Evolutionary conservation across 2,797 vertebrate genomes (phyloP).

Genomic region (Melanotaenia parkinsoni): DNA sequence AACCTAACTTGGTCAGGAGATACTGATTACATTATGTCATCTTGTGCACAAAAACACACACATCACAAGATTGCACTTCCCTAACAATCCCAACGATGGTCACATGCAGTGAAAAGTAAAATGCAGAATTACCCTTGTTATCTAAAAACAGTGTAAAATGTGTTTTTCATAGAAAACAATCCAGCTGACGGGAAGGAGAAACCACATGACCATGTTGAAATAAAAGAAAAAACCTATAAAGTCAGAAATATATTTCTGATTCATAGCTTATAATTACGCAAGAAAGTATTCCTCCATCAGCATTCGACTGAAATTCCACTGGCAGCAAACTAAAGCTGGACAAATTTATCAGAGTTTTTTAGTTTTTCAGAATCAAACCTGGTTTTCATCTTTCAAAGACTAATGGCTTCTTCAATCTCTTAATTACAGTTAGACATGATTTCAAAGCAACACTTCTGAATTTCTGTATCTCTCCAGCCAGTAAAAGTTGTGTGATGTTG

Average conservation of each 20-base stretch:
- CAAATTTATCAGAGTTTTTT: no score
- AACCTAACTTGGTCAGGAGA: conserved; percentile 29
- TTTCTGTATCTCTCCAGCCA: no score
- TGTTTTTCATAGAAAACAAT: conserved; percentile 10
- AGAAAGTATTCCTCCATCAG: no score
- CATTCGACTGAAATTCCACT: no score
- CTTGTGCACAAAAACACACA: conserved; percentile 6
- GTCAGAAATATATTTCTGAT: background rate
- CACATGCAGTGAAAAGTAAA: background rate
- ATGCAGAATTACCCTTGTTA: background rate
- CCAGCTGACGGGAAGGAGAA: background rate
- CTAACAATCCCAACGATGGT: conserved; percentile 12
- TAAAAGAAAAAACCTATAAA: background rate
- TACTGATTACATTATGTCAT: conserved; percentile 1
- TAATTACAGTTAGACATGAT: no score
- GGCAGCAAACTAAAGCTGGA: no score
- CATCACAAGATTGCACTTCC: conserved; percentile 37
- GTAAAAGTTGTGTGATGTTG: no score
- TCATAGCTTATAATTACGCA: no score
- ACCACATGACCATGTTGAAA: background rate
- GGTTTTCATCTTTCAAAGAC: no score
- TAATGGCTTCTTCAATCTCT: no score
- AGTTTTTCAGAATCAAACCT: no score
- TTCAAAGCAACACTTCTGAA: no score
- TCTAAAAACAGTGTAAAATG: background rate